phyloP scores from a whole-genome alignment of 2,888 invertebrate species.

The Eilema caniola region DNA sequence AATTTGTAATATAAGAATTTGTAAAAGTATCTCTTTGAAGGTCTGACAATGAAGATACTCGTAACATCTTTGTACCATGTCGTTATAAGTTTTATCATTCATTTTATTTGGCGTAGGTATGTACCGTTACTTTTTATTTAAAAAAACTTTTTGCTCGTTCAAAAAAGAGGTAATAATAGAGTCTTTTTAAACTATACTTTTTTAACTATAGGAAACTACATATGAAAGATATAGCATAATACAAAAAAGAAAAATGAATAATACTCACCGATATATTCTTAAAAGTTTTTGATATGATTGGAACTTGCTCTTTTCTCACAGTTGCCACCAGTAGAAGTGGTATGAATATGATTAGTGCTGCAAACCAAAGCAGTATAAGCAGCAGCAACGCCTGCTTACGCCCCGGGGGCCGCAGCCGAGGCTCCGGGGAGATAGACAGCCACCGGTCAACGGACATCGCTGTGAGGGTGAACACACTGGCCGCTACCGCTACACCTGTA shows the following conservation, averaged over 20 bases:
- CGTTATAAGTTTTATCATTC: neutral
- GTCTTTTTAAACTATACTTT: no score
- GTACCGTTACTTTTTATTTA: no score
- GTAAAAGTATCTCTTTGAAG: neutral
- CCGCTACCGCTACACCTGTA: slow-evolving; percentile 91
- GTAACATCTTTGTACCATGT: neutral
- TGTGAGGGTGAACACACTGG: slow-evolving; percentile 92
- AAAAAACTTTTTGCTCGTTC: no score
- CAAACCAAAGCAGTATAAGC: slow-evolving; percentile 89
- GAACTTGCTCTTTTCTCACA: slow-evolving; percentile 73
- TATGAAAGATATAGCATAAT: no score
- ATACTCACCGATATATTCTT: slow-evolving; percentile 75
- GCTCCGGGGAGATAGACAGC: slow-evolving; percentile 90
- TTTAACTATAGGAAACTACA: no score
- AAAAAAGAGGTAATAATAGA: no score
- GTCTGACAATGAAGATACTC: neutral
- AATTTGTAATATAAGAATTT: neutral
- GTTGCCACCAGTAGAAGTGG: slow-evolving; percentile 87
- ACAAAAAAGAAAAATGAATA: neutral
- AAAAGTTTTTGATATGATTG: slow-evolving; percentile 70
- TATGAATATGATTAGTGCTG: slow-evolving; percentile 89
- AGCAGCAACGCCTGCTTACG: slow-evolving; percentile 88
- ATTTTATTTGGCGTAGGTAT: no score
- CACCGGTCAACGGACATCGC: slow-evolving; percentile 93
- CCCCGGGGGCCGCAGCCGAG: slow-evolving; percentile 88